A percentile compares a stretch with the other conserved stretches of the same genome.
Conservation (phyloP, 2,888 invertebrate genomes). For the Chrysolina oricalcia region DNA sequence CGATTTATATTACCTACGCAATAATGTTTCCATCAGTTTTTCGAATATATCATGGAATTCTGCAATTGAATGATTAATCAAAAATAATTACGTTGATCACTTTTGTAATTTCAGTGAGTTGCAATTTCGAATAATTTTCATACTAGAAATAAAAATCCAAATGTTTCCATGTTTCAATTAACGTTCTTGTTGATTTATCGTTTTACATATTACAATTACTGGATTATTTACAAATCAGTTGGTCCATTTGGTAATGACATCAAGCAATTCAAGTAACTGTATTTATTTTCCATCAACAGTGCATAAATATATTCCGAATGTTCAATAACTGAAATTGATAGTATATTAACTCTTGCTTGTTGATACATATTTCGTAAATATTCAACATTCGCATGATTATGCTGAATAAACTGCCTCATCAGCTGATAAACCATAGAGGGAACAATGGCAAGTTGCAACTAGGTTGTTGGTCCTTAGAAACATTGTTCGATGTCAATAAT, state of each 20-base stretch:
- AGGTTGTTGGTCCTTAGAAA: too few species aligned
- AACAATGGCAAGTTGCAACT: too few species aligned
- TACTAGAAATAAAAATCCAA: background rate
- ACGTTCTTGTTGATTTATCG: background rate
- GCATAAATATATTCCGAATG: background rate
- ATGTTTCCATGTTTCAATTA: constrained; percentile 11
- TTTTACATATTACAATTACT: background rate
- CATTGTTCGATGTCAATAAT: too few species aligned
- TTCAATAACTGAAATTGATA: background rate
- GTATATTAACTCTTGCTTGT: too few species aligned
- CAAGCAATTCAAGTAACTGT: constrained; percentile 3
- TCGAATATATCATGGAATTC: background rate
- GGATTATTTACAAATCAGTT: constrained; percentile 17
- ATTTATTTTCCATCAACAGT: constrained; percentile 10
- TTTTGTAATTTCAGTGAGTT: background rate
- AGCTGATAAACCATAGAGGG: too few species aligned
- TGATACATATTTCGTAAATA: too few species aligned
- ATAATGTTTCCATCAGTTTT: background rate
- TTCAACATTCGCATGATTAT: too few species aligned
- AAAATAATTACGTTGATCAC: constrained; percentile 8
- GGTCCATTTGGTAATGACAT: constrained; percentile 21
- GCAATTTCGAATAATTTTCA: background rate
- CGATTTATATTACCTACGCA: too few species aligned
- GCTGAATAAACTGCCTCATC: too few species aligned
- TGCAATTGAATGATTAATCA: background rate